Conservation (phyloP, 2,888 invertebrate species). For the Cacoxenus indagator region DNA sequence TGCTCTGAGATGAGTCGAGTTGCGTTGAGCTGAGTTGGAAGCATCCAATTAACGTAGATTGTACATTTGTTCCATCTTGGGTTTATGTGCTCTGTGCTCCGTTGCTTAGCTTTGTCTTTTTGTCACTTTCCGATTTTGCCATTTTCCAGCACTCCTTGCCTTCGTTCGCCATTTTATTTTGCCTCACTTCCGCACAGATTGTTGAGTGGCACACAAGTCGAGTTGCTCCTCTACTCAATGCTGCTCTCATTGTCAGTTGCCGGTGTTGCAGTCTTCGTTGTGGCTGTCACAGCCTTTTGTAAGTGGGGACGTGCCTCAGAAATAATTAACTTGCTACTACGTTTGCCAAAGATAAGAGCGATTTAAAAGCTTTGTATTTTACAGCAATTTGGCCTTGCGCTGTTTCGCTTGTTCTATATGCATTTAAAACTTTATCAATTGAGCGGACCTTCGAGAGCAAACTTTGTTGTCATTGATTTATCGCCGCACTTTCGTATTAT, state of each 20-base stretch:
- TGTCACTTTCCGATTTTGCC: not conserved
- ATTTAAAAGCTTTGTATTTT: constrained; percentile 15
- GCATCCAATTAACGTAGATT: not conserved
- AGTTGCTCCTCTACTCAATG: too few relatives aligned
- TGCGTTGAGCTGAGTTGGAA: not conserved
- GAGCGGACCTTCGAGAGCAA: not conserved
- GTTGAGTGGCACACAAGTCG: not conserved
- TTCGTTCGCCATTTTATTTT: not conserved
- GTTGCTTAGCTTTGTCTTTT: not conserved
- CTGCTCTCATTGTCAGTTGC: not conserved
- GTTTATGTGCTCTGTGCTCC: not conserved
- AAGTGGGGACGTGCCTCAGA: constrained; percentile 15
- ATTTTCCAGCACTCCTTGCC: not conserved
- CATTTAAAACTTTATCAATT: constrained; percentile 20
- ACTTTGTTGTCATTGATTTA: constrained; percentile 10
- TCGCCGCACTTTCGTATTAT: not conserved
- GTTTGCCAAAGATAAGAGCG: constrained; percentile 20
- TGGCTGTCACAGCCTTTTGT: not conserved
- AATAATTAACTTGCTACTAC: constrained; percentile 21
- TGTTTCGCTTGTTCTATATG: constrained; percentile 3
- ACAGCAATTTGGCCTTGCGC: constrained; percentile 16
- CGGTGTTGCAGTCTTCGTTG: not conserved
- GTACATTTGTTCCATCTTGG: not conserved
- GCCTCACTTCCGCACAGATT: not conserved
- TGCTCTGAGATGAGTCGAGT: not conserved